A percentile compares a stretch with the other conserved stretches of the same genome.
These are phyloP conservation scores for Lydus trimaculatus DNA, from an alignment of 2,888 invertebrate genomes.

Conservation along the genomic window DNA sequence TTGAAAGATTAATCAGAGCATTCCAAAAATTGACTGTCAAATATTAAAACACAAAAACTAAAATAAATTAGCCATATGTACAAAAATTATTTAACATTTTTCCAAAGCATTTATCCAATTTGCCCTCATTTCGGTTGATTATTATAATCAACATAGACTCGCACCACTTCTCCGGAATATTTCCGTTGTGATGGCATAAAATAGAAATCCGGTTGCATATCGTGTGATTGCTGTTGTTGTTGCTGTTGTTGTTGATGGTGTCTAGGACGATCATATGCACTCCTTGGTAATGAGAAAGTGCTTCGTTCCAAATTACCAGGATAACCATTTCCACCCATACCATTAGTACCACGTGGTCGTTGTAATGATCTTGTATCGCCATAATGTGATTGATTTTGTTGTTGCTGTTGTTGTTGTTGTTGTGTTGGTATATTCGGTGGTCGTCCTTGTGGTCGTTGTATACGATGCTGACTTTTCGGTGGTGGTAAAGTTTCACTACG, in stretches of 20 bases:
- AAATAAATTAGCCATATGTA: conserved; percentile 27
- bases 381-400: conserved; percentile 41
- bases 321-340: conserved; percentile 34
- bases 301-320: conserved; percentile 67
- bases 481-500: conserved; percentile 49
- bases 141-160: conserved; percentile 84
- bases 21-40: background rate
- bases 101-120: background rate
- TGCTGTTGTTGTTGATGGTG: conserved; percentile 42
- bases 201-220: conserved; percentile 85
- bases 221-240: conserved; percentile 27
- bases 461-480: conserved; percentile 38
- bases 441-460: conserved; percentile 53
- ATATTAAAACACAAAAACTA: conserved; percentile 2
- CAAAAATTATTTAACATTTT: conserved; percentile 20
- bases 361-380: conserved; percentile 71
- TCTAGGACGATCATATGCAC: conserved; percentile 61
- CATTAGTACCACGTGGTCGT: conserved; percentile 59
- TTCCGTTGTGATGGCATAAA: conserved; percentile 95
- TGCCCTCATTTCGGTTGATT: conserved; percentile 67
- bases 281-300: conserved; percentile 79
- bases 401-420: conserved; percentile 10
- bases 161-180: conserved; percentile 89
- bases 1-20: conserved; percentile 7
- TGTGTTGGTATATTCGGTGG: conserved; percentile 47